These are phyloP conservation scores for Tupaia chinensis DNA, from an alignment of 2,113 vertebrate species.

Conservation along the genomic window DNA sequence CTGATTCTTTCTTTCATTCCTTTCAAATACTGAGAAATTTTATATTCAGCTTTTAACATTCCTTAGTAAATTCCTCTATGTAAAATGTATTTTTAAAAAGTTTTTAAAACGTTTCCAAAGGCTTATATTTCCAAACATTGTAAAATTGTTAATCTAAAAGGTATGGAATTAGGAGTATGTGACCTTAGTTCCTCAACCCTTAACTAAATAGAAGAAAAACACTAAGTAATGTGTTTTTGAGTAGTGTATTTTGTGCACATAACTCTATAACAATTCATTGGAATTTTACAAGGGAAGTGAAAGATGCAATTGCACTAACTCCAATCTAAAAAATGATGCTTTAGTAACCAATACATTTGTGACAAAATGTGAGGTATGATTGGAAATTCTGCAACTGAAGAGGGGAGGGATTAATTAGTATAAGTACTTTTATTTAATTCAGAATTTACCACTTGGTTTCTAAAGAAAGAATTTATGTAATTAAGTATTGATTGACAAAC, in stretches of 20 bases:
- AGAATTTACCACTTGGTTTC: neutral
- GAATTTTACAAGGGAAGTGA: neutral
- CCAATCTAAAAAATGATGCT: neutral
- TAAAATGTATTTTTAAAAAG: neutral
- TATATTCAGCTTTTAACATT: neutral
- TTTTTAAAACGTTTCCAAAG: neutral
- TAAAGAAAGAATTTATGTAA: neutral
- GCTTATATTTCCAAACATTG: neutral
- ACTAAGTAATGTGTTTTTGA: neutral
- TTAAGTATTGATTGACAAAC: neutral
- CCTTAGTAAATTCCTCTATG: neutral
- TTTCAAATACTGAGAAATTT: neutral
- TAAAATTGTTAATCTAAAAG: neutral
- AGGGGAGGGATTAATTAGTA: neutral
- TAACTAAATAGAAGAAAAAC: neutral
- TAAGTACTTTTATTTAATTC: neutral
- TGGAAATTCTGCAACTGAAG: neutral
- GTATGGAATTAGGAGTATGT: neutral
- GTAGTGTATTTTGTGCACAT: neutral
- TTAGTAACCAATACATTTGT: neutral
- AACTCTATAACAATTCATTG: neutral
- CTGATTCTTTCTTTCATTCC: neutral
- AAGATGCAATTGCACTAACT: neutral
- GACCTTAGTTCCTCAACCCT: neutral
- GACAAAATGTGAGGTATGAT: neutral